Percentiles rank a stretch among this genome's conserved stretches.
Conservation (phyloP, 1,140 invertebrate genomes). For the Bombus impatiens region DNA sequence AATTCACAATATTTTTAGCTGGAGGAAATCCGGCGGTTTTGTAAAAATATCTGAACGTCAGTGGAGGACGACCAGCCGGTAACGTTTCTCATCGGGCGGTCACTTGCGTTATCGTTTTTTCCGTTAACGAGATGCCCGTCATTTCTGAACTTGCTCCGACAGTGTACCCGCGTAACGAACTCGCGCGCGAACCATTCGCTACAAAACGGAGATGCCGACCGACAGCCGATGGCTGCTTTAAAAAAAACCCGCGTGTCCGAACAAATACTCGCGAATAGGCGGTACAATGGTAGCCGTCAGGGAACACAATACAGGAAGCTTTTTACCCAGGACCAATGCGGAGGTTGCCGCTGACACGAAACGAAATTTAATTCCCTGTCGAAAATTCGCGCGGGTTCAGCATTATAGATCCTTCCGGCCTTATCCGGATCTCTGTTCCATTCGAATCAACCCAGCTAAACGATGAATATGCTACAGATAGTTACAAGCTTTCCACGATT, state of each 20-base stretch:
- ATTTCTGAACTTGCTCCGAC: conserved; percentile 19
- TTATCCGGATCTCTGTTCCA: background rate
- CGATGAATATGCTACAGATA: background rate
- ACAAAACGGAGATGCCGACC: conserved; percentile 40
- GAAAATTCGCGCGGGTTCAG: conserved; percentile 7
- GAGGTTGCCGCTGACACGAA: conserved; percentile 41
- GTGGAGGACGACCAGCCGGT: conserved; percentile 7
- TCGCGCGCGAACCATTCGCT: conserved; percentile 30
- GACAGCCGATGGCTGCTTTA: conserved; percentile 39
- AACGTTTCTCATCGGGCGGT: conserved; percentile 20
- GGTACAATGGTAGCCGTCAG: conserved; percentile 54
- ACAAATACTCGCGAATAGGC: conserved; percentile 28
- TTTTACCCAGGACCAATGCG: conserved; percentile 28
- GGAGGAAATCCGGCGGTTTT: background rate
- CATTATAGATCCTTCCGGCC: background rate
- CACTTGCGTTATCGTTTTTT: conserved; percentile 34
- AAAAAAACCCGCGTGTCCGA: conserved; percentile 33
- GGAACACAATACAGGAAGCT: conserved; percentile 58
- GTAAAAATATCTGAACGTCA: conserved; percentile 15
- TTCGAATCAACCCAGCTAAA: background rate
- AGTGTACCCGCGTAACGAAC: conserved; percentile 40
- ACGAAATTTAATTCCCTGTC: conserved; percentile 57
- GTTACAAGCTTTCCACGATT: background rate
- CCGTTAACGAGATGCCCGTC: conserved; percentile 44
- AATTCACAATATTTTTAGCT: background rate